Percentiles rank a stretch among this genome's conserved stretches.
These are phyloP conservation scores for Mormyrus iriodes DNA, from an alignment of 2,113 vertebrate genomes.

Conservation along the genomic window DNA sequence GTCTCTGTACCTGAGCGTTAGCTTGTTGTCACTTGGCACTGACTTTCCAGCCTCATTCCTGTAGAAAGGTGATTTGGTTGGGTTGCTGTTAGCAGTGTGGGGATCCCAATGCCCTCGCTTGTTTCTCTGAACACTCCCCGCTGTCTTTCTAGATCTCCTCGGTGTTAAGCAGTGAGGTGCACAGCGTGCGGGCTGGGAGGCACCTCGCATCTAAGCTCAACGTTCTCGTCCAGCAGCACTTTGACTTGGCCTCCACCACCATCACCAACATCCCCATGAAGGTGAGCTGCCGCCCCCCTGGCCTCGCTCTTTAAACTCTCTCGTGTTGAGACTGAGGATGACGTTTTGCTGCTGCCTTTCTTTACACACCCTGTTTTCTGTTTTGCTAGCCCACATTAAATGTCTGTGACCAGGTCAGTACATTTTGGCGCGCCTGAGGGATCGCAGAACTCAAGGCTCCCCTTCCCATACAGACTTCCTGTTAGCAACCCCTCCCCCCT, in stretches of 20 bases:
- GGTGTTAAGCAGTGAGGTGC: constrained; percentile 84
- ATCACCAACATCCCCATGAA: constrained; percentile 99
- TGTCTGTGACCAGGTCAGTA: constrained; percentile 99
- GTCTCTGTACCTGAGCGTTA: neutral
- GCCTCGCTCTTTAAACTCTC: constrained; percentile 7
- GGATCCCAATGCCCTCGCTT: neutral
- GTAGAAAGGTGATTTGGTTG: neutral
- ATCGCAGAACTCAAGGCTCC: constrained; percentile 67
- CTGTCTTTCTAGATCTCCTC: constrained; percentile 63
- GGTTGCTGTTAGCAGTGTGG: neutral
- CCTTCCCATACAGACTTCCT: constrained; percentile 29
- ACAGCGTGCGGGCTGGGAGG: constrained; percentile 89
- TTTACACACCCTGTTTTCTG: constrained; percentile 90
- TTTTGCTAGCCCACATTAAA: constrained; percentile 99
- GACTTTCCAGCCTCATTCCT: neutral
- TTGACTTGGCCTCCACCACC: constrained; percentile 94
- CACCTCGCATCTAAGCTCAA: constrained; percentile 92
- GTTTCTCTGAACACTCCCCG: neutral
- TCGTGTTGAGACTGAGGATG: constrained; percentile 50
- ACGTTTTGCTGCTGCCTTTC: constrained; percentile 70
- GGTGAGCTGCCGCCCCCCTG: constrained; percentile 56
- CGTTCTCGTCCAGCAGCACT: constrained; percentile 94
- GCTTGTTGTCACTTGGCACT: neutral
- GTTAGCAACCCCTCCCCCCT: constrained; percentile 18
- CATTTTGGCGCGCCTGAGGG: constrained; percentile 70